Evolutionary conservation across 1,140 invertebrate species (phyloP).

Genomic region (Propsilocerus akamusi): DNA sequence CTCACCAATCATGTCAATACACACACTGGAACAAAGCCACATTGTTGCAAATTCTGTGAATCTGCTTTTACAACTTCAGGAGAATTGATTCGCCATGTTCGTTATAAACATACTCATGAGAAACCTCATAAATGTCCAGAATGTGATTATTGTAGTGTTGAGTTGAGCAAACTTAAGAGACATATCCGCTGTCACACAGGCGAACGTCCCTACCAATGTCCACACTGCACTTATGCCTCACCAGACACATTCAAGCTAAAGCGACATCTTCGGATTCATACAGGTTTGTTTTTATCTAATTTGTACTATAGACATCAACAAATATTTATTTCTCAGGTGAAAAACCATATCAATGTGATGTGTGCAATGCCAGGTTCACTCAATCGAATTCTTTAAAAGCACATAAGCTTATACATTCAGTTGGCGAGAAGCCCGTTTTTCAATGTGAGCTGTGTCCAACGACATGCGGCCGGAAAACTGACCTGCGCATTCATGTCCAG

Average conservation of each 20-base stretch:
- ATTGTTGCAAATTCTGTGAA: slow-evolving; percentile 84
- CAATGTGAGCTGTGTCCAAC: slow-evolving; percentile 90
- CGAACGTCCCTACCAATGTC: slow-evolving; percentile 54
- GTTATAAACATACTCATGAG: slow-evolving; percentile 85
- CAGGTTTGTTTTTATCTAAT: slow-evolving; percentile 32
- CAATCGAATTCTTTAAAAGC: slow-evolving; percentile 91
- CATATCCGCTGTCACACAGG: slow-evolving; percentile 85
- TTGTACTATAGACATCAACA: neutral
- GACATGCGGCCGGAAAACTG: slow-evolving; percentile 91
- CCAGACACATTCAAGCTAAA: slow-evolving; percentile 96
- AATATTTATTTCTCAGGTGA: neutral
- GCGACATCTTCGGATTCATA: slow-evolving; percentile 87
- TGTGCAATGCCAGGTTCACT: slow-evolving; percentile 81
- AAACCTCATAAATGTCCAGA: slow-evolving; percentile 89
- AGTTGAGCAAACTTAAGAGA: slow-evolving; percentile 78
- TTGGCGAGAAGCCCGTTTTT: slow-evolving; percentile 85
- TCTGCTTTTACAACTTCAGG: slow-evolving; percentile 90
- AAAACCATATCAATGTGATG: slow-evolving; percentile 80
- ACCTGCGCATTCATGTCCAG: slow-evolving; percentile 88
- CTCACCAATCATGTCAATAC: slow-evolving; percentile 93
- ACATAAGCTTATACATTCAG: slow-evolving; percentile 80
- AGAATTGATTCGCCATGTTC: slow-evolving; percentile 80
- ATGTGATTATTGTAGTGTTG: slow-evolving; percentile 89
- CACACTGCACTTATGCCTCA: slow-evolving; percentile 92
- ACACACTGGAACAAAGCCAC: slow-evolving; percentile 88